Evolutionary conservation across 2,113 vertebrate species (phyloP), one percentile per base, ranked within the genome.

Genomic region (Pogonocichla stellata): DNA sequence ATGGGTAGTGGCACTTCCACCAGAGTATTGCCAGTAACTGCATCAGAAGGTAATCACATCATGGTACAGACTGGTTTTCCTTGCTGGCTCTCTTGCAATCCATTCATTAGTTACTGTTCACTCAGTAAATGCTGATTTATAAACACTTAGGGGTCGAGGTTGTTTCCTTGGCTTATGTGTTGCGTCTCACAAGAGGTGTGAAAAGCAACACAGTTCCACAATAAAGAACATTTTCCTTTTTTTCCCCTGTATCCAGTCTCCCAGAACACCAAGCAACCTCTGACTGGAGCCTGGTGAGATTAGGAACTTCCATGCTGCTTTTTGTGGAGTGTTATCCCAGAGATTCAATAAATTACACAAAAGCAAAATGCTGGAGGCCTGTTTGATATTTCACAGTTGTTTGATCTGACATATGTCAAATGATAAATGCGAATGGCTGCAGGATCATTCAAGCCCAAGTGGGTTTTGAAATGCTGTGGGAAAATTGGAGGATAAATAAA

Each of bases 121-220:
- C 34, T 24, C n/a, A 12, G 38, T 42, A 61, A 66, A 70, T 42
- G 58, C 16, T 25, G 51, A 50, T 81, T 57, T 74, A 36, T 17
- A 77, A 73, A 64, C 48, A 98, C 98, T 97, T 84, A 98, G 98
- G 42, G 92, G 95, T 82, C 95, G 54, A 29, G 98, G 98, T 25
- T 98, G 96, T 80, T 97, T 94, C 65, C 75, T 92, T 64, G 60
- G 74, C 31, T 93, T 74, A 42, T 96, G 9, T 91, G 87, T 53
- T 93, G 88, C 57, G 80, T 95, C 70, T 96, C 97, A 75, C 72
- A 91, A 43, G 83, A 93, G 54, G 93, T 50, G 42, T 72, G 75
- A 80, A 88, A 80, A 65, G 31, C 66, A 31, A 22, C 58, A 80
- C 86, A 65, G 28, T 78, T 80, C 31, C n/a, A 66, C 43, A 82